Evolutionary conservation across 2,113 vertebrate species (phyloP), one percentile per base, ranked within the genome.

Genomic region (Lethenteron reissneri): DNA sequence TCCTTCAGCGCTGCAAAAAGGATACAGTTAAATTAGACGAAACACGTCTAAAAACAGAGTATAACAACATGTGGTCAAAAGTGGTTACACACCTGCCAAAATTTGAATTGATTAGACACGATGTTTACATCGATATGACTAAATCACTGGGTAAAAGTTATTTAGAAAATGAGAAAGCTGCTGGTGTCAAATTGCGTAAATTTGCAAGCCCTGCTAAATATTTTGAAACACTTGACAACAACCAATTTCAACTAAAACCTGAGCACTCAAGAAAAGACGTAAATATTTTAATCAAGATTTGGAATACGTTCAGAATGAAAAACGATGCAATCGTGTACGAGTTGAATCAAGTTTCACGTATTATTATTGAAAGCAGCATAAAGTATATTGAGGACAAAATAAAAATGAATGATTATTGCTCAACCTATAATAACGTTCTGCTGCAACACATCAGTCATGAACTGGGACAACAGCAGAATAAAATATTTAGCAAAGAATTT

Each of bases 401-500:
- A 9, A 71, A 25, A 41, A 59, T n/a, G 12, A 21, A 71, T n/a
- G 58, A 56, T n/a, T 19, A 71, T 70, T 73, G 71, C 12, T 58
- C 70, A 59, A 13, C 21, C 69, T 73, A 58, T 56, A 71, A 58
- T 12, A 7, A 3, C 56, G 25, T 60, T 57, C 58, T 71, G 12
- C 14, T 73, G 57, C 58, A 59, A 73, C n/a, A 4, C n/a, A 41
- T 73, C 13, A 41, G 70, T 56, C 11, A 3, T 25, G 12, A 56
- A 56, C 13, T 73, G 13, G 10, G 11, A 12, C 13, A 19, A 12
- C 15, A 57, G 56, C 14, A 60, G 2, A 21, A 21, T 41, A 25
- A 60, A 69, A 73, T 12, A 12, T 73, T 73, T 58, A 73, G 11
- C 25, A 59, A 71, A 56, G 57, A 3, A 1, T 73, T 73, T 59